Conservation (phyloP, 2,113 vertebrate genomes). For the Lynx canadensis region DNA sequence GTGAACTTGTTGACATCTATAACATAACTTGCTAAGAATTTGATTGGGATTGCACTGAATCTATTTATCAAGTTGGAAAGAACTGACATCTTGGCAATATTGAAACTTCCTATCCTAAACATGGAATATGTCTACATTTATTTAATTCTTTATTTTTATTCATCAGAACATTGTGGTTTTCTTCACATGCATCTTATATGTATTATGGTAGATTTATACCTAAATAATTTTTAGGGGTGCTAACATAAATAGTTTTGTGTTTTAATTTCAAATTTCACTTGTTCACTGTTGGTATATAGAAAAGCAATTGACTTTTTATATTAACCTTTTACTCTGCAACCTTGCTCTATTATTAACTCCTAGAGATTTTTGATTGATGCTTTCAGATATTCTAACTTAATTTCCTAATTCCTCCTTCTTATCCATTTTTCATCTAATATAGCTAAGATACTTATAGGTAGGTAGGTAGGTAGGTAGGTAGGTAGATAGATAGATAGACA, state of each 20-base stretch:
- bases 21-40: not conserved
- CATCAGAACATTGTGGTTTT: not conserved
- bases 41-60: not conserved
- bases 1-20: not conserved
- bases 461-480: fast-evolving
- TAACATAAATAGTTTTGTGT: not conserved
- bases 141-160: not conserved
- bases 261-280: not conserved
- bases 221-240: not conserved
- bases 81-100: not conserved
- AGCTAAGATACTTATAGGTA: not conserved
- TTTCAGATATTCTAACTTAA: not conserved
- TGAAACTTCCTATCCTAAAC: not conserved
- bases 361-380: not conserved
- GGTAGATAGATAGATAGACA: not conserved
- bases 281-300: not conserved
- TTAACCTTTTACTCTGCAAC: not conserved
- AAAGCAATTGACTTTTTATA: not conserved
- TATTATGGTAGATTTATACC: not conserved
- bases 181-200: not conserved
- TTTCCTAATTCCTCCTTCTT: not conserved
- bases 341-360: not conserved
- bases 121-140: not conserved
- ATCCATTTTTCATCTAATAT: not conserved
- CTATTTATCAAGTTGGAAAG: not conserved